Percentiles rank a stretch among this genome's conserved stretches.
Evolutionary conservation across 2,797 vertebrate genomes (phyloP).

Genomic region (Coilia nasus): DNA sequence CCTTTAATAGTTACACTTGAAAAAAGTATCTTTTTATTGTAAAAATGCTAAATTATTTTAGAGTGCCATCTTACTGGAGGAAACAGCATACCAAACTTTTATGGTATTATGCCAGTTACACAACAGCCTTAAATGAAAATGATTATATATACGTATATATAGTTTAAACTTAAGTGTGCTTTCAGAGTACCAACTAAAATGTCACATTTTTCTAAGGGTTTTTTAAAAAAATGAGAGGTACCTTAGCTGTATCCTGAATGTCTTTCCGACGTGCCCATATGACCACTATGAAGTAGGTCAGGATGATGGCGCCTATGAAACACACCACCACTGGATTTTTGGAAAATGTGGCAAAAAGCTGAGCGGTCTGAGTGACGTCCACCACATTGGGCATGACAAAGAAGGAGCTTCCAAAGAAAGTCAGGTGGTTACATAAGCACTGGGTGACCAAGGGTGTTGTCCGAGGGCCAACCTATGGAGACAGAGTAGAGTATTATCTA

Average conservation of each 20-base stretch:
- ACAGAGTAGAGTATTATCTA: neutral
- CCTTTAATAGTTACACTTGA: no score
- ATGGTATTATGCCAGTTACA: neutral
- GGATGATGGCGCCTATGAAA: constrained; percentile 86
- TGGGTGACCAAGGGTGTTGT: constrained; percentile 81
- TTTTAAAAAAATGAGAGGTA: constrained; percentile 57
- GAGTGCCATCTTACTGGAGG: neutral
- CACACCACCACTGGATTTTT: constrained; percentile 91
- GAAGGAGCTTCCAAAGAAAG: constrained; percentile 93
- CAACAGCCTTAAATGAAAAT: neutral
- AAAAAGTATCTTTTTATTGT: no score
- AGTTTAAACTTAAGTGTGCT: neutral
- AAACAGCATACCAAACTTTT: neutral
- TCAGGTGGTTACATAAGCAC: constrained; percentile 92
- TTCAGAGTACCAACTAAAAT: neutral
- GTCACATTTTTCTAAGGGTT: neutral
- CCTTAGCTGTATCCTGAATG: constrained; percentile 86
- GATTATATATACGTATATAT: neutral
- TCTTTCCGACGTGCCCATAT: constrained; percentile 93
- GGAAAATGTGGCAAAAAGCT: constrained; percentile 89
- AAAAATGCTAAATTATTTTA: no score
- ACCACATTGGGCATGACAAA: constrained; percentile 88
- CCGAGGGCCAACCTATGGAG: constrained; percentile 83
- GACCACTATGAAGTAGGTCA: constrained; percentile 79
- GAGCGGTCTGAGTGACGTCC: constrained; percentile 81